Evolutionary conservation across 2,797 vertebrate genomes (phyloP).

Genomic region (Semaprochilodus insignis): DNA sequence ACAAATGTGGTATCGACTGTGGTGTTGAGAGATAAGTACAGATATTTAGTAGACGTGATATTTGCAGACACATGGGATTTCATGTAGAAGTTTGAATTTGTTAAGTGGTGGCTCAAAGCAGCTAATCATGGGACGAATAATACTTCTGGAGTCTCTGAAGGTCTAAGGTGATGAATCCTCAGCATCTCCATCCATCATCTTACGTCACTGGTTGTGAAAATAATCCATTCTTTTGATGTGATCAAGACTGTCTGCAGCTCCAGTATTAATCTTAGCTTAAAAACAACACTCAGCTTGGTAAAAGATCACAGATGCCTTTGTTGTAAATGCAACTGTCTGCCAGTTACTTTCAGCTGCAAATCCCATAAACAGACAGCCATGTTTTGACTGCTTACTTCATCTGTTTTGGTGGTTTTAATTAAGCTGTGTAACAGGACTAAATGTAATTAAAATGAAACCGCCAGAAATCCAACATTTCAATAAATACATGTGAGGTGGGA

Average conservation of each 20-base stretch:
- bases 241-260: constrained; percentile 31
- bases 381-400: constrained; percentile 6
- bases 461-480: neutral
- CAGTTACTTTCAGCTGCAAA: neutral
- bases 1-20: too few species aligned
- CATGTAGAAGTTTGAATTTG: too few species aligned
- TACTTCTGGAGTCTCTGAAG: constrained; percentile 17
- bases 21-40: too few species aligned
- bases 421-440: neutral
- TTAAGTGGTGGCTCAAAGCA: too few species aligned
- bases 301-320: constrained; percentile 23
- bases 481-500: neutral
- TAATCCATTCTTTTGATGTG: constrained; percentile 15
- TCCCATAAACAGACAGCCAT: too few species aligned
- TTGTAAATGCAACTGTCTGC: constrained; percentile 1
- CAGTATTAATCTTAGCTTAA: constrained; percentile 5
- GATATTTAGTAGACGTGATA: too few species aligned
- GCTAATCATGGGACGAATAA: neutral
- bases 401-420: constrained; percentile 21
- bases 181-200: constrained; percentile 11
- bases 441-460: neutral
- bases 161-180: constrained; percentile 13
- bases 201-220: neutral
- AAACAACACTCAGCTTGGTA: neutral
- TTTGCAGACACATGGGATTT: too few species aligned